Evolutionary conservation across 2,797 vertebrate species (phyloP).

Genomic region (Alfaro cultratus): DNA sequence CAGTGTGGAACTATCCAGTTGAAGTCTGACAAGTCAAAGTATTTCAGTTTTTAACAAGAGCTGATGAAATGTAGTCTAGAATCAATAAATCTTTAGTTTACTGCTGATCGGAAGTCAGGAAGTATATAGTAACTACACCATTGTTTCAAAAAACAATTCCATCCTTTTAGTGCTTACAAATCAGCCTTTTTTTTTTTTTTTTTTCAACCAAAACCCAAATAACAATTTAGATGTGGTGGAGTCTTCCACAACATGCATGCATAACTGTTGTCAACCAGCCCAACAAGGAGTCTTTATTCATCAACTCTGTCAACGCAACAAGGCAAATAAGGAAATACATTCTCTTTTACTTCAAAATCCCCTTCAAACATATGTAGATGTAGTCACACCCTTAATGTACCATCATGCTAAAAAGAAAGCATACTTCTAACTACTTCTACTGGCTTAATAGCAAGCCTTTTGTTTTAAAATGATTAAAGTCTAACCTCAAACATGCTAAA

Average conservation of each 20-base stretch:
- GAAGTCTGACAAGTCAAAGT: background rate
- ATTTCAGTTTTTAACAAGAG: background rate
- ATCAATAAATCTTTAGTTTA: background rate
- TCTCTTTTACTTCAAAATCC: background rate
- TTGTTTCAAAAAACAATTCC: background rate
- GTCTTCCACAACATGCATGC: background rate
- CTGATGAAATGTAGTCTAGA: background rate
- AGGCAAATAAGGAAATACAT: background rate
- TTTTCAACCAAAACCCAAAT: background rate
- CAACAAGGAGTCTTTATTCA: background rate
- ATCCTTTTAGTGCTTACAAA: background rate
- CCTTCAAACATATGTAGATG: background rate
- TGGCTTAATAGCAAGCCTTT: background rate
- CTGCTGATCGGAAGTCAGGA: background rate
- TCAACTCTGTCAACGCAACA: background rate
- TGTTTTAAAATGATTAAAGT: background rate
- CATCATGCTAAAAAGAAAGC: background rate
- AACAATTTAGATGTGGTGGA: background rate
- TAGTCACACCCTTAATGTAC: background rate
- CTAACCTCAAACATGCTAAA: background rate
- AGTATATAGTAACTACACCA: background rate
- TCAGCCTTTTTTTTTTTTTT: background rate
- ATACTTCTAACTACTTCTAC: background rate
- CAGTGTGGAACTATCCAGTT: background rate
- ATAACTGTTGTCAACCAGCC: background rate